Evolutionary conservation across 2,797 vertebrate species (phyloP).

Genomic region (Zenarchopterus dispar): DNA sequence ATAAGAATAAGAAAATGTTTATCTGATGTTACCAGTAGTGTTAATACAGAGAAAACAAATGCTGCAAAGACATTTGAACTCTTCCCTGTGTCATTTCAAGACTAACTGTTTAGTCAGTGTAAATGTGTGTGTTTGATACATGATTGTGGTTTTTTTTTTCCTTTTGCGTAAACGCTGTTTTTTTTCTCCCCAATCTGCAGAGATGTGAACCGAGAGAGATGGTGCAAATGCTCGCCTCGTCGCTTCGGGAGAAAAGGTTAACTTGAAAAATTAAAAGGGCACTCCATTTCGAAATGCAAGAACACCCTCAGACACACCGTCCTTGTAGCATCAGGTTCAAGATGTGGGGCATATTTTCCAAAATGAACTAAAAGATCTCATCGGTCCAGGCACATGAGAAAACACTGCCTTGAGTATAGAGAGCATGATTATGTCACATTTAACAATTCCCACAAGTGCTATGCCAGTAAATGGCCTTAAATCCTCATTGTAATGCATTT

Average conservation of each 20-base stretch:
- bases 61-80: constrained; percentile 60
- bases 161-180: constrained; percentile 12
- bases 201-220: constrained; percentile 75
- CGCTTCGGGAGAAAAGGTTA: constrained; percentile 62
- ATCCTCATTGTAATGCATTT: constrained; percentile 27
- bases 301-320: constrained; percentile 38
- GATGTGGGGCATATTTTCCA: constrained; percentile 48
- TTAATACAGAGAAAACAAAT: constrained; percentile 46
- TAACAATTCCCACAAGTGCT: constrained; percentile 30
- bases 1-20: no score
- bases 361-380: constrained; percentile 50
- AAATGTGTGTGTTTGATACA: constrained; percentile 26
- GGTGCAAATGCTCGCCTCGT: constrained; percentile 43
- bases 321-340: constrained; percentile 45
- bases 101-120: constrained; percentile 48
- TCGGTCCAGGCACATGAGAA: constrained; percentile 31
- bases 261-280: constrained; percentile 68
- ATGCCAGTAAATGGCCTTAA: constrained; percentile 26
- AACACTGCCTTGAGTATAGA: constrained; percentile 21
- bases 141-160: constrained; percentile 12
- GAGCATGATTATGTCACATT: constrained; percentile 37
- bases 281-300: constrained; percentile 50
- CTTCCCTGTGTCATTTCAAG: constrained; percentile 51
- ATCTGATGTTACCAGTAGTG: constrained; percentile 54
- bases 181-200: constrained; percentile 69